Conservation (phyloP, 2,888 invertebrate species). For the Resseliella maxima region DNA sequence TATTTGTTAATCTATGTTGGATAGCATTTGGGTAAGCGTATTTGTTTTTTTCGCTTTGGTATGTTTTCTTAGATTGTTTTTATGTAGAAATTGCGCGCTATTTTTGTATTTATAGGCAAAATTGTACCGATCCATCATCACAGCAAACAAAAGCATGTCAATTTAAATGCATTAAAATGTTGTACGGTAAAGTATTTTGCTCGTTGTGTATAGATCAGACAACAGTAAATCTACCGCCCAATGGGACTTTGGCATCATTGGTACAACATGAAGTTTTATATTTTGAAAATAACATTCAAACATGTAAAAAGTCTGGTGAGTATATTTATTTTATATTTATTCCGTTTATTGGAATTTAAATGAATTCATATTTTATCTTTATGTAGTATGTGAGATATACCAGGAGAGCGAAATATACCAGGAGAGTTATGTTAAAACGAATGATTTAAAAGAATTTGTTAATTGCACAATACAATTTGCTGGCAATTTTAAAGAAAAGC, state of each 20-base stretch:
- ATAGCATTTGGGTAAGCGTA: neutral
- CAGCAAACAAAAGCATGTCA: neutral
- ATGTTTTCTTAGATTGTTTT: neutral
- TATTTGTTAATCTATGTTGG: neutral
- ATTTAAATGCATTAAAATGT: neutral
- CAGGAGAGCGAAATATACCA: no score
- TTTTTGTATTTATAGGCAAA: neutral
- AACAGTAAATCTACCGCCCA: neutral
- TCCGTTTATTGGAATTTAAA: no score
- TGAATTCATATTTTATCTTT: no score
- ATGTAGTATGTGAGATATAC: no score
- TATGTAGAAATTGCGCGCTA: neutral
- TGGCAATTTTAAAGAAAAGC: neutral
- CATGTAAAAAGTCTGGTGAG: no score
- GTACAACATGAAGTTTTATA: neutral
- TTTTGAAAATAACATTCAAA: neutral
- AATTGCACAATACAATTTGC: neutral
- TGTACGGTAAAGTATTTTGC: neutral
- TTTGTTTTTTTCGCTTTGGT: constrained; percentile 17
- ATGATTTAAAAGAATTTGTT: neutral
- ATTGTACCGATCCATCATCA: neutral
- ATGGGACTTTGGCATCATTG: neutral
- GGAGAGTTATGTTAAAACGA: no score
- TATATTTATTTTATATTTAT: no score
- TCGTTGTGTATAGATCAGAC: neutral